Conservation (phyloP, 2,797 vertebrate species). For the Denticeps clupeoides region DNA sequence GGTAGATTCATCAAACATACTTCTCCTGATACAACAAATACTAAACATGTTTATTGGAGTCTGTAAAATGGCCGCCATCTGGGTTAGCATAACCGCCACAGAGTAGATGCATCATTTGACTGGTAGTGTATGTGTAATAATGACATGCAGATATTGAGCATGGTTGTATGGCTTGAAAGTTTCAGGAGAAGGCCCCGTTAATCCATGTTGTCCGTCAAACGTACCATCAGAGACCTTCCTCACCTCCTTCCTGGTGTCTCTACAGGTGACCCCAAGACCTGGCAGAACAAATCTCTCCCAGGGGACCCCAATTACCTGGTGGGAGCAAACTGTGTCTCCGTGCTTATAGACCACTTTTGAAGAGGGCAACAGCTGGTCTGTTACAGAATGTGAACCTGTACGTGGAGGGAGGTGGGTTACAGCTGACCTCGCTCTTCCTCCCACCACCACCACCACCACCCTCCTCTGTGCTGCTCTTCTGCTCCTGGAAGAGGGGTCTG, state of each 20-base stretch:
- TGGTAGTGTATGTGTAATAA: too few relatives aligned
- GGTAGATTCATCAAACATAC: too few relatives aligned
- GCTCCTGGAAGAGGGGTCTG: slow-evolving; percentile 33
- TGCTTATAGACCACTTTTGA: slow-evolving; percentile 99
- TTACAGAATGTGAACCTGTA: slow-evolving; percentile 69
- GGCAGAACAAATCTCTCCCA: slow-evolving; percentile 99
- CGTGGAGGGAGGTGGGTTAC: slow-evolving; percentile 34
- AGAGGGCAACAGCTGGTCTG: slow-evolving; percentile 76
- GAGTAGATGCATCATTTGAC: too few relatives aligned
- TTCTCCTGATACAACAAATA: too few relatives aligned
- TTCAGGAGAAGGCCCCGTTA: too few relatives aligned
- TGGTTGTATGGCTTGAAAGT: too few relatives aligned
- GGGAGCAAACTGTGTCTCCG: slow-evolving; percentile 98
- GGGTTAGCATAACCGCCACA: too few relatives aligned
- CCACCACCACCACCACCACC: neutral
- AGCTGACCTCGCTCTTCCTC: neutral
- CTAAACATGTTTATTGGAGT: too few relatives aligned
- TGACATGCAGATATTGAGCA: too few relatives aligned
- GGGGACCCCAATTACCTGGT: slow-evolving; percentile 99
- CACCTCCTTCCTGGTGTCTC: slow-evolving; percentile 36
- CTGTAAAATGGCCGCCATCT: too few relatives aligned
- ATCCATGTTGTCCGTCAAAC: too few relatives aligned
- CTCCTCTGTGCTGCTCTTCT: slow-evolving; percentile 5
- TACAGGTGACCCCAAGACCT: slow-evolving; percentile 97
- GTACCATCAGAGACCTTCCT: slow-evolving; percentile 17